phyloP scores from a whole-genome alignment of 2,113 vertebrate genomes.

The Periophthalmus modestus region DNA sequence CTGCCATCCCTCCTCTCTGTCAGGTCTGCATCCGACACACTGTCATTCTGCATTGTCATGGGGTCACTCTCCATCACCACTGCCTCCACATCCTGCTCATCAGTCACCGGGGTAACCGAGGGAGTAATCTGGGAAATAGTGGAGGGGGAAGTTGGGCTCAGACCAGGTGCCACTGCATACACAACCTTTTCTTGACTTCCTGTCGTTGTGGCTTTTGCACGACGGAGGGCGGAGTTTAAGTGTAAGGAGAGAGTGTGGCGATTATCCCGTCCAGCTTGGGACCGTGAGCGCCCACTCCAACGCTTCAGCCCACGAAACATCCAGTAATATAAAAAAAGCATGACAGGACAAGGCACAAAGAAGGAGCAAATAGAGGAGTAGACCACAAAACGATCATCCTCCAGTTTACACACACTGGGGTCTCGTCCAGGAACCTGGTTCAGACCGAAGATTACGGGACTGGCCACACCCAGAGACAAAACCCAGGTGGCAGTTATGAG shows the following conservation, averaged over 20 bases:
- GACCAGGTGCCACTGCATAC: slow-evolving; percentile 38
- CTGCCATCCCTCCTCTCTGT: slow-evolving; percentile 40
- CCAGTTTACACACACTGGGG: slow-evolving; percentile 70
- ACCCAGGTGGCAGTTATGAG: slow-evolving; percentile 77
- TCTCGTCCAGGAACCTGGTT: slow-evolving; percentile 72
- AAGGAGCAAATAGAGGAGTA: slow-evolving; percentile 80
- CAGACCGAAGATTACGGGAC: slow-evolving; percentile 77
- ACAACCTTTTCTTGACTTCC: slow-evolving; percentile 42
- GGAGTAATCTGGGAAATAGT: slow-evolving; percentile 7
- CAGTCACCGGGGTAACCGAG: slow-evolving; percentile 13
- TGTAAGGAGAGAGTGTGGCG: slow-evolving; percentile 55
- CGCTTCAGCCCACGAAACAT: slow-evolving; percentile 73
- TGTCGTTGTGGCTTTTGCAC: slow-evolving; percentile 22
- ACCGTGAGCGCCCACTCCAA: slow-evolving; percentile 68
- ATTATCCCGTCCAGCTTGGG: slow-evolving; percentile 26
- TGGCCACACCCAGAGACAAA: slow-evolving; percentile 75
- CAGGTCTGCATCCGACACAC: slow-evolving; percentile 60
- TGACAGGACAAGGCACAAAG: slow-evolving; percentile 78
- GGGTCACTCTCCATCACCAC: slow-evolving; percentile 55
- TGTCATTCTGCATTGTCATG: slow-evolving; percentile 68
- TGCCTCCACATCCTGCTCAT: slow-evolving; percentile 19
- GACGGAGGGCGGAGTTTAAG: slow-evolving; percentile 42
- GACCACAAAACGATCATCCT: slow-evolving; percentile 76
- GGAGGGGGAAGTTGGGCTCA: slow-evolving; percentile 54
- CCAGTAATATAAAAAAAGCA: slow-evolving; percentile 79